These are phyloP conservation scores for Oscarella lobularis DNA, from an alignment of 37 sponge, comb jelly and placozoan genomes.

Conservation along the genomic window DNA sequence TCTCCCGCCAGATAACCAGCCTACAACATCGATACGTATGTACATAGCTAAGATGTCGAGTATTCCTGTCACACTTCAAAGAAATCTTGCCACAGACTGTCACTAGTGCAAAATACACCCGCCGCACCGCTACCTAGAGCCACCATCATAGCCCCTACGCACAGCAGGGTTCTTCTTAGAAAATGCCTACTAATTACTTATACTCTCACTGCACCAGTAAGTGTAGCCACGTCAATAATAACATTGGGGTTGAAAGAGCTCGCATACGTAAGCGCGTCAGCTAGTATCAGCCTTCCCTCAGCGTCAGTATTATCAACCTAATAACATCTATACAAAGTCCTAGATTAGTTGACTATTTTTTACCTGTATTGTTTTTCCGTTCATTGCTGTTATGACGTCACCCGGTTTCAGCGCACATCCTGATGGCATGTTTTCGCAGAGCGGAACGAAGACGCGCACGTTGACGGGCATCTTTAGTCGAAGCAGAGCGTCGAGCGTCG, in stretches of 20 bases:
- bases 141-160: too few relatives aligned
- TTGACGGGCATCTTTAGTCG: constrained; percentile 37
- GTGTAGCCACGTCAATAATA: too few relatives aligned
- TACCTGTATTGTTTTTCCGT: constrained; percentile 83
- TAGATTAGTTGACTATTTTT: background rate
- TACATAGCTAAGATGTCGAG: background rate
- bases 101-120: constrained; percentile 48
- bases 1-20: constrained; percentile 61
- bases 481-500: constrained; percentile 43
- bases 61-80: constrained; percentile 22
- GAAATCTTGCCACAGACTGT: constrained; percentile 48
- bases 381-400: constrained; percentile 86
- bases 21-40: constrained; percentile 1
- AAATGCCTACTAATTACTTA: too few relatives aligned
- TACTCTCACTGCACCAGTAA: too few relatives aligned
- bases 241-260: constrained; percentile 44
- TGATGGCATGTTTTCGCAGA: constrained; percentile 97
- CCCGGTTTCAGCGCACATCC: constrained; percentile 81
- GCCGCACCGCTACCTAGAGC: constrained; percentile 77
- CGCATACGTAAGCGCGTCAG: constrained; percentile 83
- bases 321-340: background rate
- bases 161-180: too few relatives aligned
- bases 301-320: constrained; percentile 96
- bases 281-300: constrained; percentile 49
- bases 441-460: constrained; percentile 57